phyloP scores from a whole-genome alignment of 1,140 invertebrate species.

The Pseudomyrmex cubaensis region DNA sequence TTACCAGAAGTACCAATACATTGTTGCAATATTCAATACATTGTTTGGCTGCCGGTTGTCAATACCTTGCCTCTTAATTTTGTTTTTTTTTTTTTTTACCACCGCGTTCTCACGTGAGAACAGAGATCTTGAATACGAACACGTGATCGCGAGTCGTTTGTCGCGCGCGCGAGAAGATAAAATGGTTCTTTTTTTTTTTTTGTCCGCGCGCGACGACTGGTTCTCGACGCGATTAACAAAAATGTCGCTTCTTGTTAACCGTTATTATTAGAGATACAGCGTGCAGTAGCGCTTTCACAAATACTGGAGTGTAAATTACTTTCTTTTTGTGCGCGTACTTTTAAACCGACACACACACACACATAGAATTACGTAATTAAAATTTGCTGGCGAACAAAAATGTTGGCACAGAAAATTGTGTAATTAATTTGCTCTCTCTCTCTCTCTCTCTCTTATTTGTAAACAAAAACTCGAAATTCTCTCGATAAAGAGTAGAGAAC shows the following conservation, averaged over 20 bases:
- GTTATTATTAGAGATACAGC: too few relatives aligned
- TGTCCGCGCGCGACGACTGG: background rate
- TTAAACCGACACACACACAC: too few relatives aligned
- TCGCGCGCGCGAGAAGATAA: background rate
- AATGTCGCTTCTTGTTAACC: background rate
- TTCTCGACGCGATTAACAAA: conserved; percentile 24
- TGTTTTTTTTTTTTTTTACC: background rate
- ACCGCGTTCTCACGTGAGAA: conserved; percentile 1
- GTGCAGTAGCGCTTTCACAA: background rate
- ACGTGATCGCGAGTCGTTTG: conserved; percentile 29
- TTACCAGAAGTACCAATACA: conserved; percentile 31
- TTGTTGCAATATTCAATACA: conserved; percentile 20
- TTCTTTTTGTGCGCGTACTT: too few relatives aligned
- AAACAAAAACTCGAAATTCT: background rate
- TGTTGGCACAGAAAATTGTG: too few relatives aligned
- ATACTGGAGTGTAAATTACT: too few relatives aligned
- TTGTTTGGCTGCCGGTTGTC: too few relatives aligned
- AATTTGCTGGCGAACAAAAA: too few relatives aligned
- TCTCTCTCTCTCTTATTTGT: too few relatives aligned
- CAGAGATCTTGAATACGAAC: background rate
- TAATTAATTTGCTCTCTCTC: too few relatives aligned
- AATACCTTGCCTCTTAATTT: too few relatives aligned
- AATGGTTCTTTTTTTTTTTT: conserved; percentile 1
- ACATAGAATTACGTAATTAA: too few relatives aligned
- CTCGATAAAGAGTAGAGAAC: background rate